Evolutionary conservation across 1,140 invertebrate genomes (phyloP).

Genomic region (Nebria ingens): DNA sequence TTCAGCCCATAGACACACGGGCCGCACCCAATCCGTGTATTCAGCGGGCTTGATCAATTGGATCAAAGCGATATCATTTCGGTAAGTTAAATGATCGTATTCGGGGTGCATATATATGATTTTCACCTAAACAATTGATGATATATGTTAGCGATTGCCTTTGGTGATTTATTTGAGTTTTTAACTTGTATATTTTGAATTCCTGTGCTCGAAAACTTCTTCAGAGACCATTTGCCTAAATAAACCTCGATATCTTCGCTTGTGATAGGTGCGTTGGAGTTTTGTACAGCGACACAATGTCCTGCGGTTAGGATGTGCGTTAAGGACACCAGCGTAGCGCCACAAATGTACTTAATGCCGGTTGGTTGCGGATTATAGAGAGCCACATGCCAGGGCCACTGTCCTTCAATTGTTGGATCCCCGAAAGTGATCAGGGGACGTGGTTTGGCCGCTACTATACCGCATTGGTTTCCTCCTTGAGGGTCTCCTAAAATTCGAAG

Average conservation of each 20-base stretch:
- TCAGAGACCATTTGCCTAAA: conserved; percentile 31
- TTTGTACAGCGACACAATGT: conserved; percentile 54
- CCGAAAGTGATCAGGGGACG: conserved; percentile 30
- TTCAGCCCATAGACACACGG: conserved; percentile 43
- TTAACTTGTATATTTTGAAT: conserved; percentile 27
- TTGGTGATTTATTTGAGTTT: too few species aligned
- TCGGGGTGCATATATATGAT: conserved; percentile 45
- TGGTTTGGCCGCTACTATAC: conserved; percentile 15
- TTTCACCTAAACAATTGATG: conserved; percentile 32
- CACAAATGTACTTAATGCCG: conserved; percentile 50
- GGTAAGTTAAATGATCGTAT: conserved; percentile 43
- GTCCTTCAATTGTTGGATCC: conserved; percentile 27
- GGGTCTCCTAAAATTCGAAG: neutral
- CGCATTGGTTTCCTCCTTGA: neutral
- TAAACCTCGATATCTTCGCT: conserved; percentile 27
- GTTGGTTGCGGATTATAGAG: conserved; percentile 27
- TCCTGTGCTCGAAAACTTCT: conserved; percentile 26
- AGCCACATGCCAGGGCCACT: conserved; percentile 31
- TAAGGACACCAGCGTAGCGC: conserved; percentile 65
- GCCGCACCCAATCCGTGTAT: conserved; percentile 40
- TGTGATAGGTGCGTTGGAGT: conserved; percentile 20
- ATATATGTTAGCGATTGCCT: too few species aligned
- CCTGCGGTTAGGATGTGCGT: conserved; percentile 72
- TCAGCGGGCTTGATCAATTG: conserved; percentile 37
- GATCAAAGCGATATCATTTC: conserved; percentile 55